Base-by-base conservation (phyloP, 2,888 invertebrate genomes). In the Acheta domesticus region DNA sequence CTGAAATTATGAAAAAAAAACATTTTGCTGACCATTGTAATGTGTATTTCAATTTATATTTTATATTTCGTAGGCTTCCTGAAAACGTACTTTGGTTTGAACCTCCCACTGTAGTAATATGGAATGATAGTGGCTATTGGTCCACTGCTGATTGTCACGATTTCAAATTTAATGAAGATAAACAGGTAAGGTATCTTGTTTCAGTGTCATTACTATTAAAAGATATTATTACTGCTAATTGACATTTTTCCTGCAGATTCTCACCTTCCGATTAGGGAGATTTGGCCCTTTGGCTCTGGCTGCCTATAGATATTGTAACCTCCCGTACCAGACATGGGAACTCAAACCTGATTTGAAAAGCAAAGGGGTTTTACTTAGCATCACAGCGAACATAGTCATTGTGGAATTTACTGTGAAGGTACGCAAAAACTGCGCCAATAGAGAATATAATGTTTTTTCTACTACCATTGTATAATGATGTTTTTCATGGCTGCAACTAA, bases 291-390 rank as follows among this genome's bases (percentile, higher is more conserved):
- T 93, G 81, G 95, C 93, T 0, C 89, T 96, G 81, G 95, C 94
- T 0, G 88, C 92, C 0, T 90, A 92, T 80, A 90, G 92, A 78
- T 95, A 93, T 86, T 90, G 92, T 80, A 96, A 96, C 85, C 87
- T 96, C 84, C 96, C 96, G 0, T 96, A 92, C 85, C 96, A 96
- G 86, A 93, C 93, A 0, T 96, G 96, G 94, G 96, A 96, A 83
- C 84, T 96, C 12, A 92, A 91, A 82, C 95, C 95, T 0, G 91
- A 92, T 84, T 87, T 89, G 0, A 82, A 82, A 77, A 76, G 78
- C 75, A 86, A 87, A 78, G 86, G 85, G 1, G 86, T 87, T 62
- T 84, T 88, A 5, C 87, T 90, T 75, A 89, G 87, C 80, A 86
- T 91, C 50, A 89, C 90, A 11, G 90, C 90, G 2, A 89, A 91